A percentile compares a stretch with the other conserved stretches of the same genome.
Conservation (phyloP, 2,797 vertebrate species). For the Orestias chungarensis region DNA sequence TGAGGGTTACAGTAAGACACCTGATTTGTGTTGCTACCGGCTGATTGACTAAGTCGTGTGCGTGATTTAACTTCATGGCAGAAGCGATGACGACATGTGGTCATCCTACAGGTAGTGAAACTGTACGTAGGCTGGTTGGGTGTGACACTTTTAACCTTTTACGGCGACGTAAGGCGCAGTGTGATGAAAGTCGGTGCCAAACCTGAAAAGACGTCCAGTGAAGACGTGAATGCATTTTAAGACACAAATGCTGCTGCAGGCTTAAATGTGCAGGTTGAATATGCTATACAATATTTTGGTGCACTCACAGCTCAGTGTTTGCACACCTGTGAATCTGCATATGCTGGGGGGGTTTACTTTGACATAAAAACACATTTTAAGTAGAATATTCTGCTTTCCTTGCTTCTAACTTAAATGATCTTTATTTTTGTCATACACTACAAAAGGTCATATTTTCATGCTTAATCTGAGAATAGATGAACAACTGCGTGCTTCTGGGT, state of each 20-base stretch:
- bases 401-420: constrained; percentile 11
- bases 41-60: not conserved
- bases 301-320: not conserved
- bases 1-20: not conserved
- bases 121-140: not conserved
- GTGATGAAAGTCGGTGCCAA: not conserved
- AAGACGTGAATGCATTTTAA: constrained; percentile 12
- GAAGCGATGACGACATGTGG: not conserved
- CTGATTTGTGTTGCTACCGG: not conserved
- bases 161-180: no score
- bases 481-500: constrained; percentile 18
- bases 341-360: not conserved
- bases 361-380: not conserved
- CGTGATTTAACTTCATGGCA: not conserved
- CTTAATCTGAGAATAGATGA: constrained; percentile 7
- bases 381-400: not conserved
- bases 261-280: not conserved
- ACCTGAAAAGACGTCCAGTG: not conserved
- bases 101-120: not conserved
- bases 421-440: constrained; percentile 10
- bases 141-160: not conserved
- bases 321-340: not conserved
- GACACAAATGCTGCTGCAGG: not conserved
- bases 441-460: constrained; percentile 19
- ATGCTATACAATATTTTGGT: not conserved